Evolutionary conservation across 2,113 vertebrate genomes (phyloP), one percentile per base, ranked within the genome.

Genomic region (Etheostoma spectabile): DNA sequence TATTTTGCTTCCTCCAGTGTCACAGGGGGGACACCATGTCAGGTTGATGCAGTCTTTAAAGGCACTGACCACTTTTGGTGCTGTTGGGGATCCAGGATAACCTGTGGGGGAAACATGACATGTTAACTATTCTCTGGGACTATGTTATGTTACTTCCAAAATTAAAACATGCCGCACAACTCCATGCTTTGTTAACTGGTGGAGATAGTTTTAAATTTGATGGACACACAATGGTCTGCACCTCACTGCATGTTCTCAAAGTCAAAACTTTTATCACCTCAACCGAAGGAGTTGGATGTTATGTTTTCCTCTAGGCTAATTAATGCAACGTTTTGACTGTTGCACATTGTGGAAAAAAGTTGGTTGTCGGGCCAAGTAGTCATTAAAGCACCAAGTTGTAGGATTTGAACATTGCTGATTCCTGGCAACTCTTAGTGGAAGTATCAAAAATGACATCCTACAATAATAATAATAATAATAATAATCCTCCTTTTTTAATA

Each of bases 41-140:
- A 98, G 90, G 2, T 92, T 95, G 79, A 98, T 93, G 66, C 87
- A 89, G 72, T 95, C 93, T 84, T 92, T 97, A 87, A 93, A 96
- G 82, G 94, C 91, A 22, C 94, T 93, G 77, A 95, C 57, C 24
- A 97, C 91, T 88, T 96, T 93, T 0, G 97, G 97, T 27, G 94
- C 72, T 33, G 95, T 76, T 62, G 96, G 96, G 30, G 95, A 24
- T 62, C 96, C 94, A 2, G 97, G 96, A 27, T 94, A 93, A 88
- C 92, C 98, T 99, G 74, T 8, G 1, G 70, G 45, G 42, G 42
- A 80, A 69, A 65, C 0, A 27, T 5, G 5, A 38, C 6, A 35
- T 55, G 24, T 5, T 33, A 5, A 61, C 11, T 22, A 5, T 27
- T 59, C 22, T 30, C 8, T 69, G 16, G 10, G 10, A 42, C 61